These are phyloP conservation scores for Polia nebulosa DNA, from an alignment of 2,888 invertebrate species.

Conservation along the genomic window DNA sequence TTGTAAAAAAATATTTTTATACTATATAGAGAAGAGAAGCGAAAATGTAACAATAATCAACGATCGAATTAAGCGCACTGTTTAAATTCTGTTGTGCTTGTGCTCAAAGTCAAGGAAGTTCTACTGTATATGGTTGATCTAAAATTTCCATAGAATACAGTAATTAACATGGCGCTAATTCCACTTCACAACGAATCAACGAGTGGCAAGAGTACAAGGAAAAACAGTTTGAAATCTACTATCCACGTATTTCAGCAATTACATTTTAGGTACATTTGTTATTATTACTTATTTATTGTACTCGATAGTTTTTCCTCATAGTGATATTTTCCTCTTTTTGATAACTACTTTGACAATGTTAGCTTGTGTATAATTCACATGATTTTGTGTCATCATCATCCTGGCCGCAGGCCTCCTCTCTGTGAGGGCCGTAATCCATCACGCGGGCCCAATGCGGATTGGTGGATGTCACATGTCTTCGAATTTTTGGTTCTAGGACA, in stretches of 20 bases:
- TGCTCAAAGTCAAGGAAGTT: too few species aligned
- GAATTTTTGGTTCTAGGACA: too few species aligned
- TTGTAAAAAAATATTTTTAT: too few species aligned
- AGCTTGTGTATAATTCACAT: not conserved
- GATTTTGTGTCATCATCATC: not conserved
- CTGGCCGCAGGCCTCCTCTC: too few species aligned
- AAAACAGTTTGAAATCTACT: constrained; percentile 18
- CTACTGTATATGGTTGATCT: not conserved
- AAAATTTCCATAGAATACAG: not conserved
- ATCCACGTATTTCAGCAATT: constrained; percentile 28
- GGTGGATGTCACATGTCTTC: too few species aligned
- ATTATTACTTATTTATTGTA: too few species aligned
- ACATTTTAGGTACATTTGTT: constrained; percentile 14
- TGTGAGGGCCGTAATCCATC: too few species aligned
- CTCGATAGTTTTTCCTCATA: constrained; percentile 14
- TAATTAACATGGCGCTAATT: not conserved
- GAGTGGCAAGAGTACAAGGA: constrained; percentile 20
- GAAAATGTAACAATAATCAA: too few species aligned
- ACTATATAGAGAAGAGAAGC: too few species aligned
- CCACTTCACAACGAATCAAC: not conserved
- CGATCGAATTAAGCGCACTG: too few species aligned
- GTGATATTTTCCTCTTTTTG: not conserved
- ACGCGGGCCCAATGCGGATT: too few species aligned
- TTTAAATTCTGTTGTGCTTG: too few species aligned
- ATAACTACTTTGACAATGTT: not conserved